Evolutionary conservation across 2,113 vertebrate genomes (phyloP).

Genomic region (Dicaeum eximium): DNA sequence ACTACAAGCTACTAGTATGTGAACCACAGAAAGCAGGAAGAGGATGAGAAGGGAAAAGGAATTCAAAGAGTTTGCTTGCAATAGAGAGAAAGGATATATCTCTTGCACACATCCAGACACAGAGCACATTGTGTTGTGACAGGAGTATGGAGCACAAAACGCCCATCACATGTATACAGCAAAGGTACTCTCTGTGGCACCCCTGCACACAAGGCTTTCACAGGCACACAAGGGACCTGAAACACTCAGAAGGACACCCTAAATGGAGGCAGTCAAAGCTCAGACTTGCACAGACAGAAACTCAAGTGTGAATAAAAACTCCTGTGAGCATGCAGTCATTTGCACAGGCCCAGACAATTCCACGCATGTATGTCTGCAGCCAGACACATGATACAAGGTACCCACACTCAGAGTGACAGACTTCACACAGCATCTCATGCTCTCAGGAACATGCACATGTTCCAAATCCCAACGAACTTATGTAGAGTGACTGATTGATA

Average conservation of each 20-base stretch:
- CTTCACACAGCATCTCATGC: too few relatives aligned
- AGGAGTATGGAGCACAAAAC: neutral
- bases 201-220: neutral
- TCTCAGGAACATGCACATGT: neutral
- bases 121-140: neutral
- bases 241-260: neutral
- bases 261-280: neutral
- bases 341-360: neutral
- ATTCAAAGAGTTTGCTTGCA: neutral
- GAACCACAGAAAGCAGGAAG: neutral
- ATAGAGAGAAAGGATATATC: neutral
- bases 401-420: neutral
- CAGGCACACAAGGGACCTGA: neutral
- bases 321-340: neutral
- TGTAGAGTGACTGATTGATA: neutral
- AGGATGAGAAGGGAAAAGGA: neutral
- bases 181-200: neutral
- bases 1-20: neutral
- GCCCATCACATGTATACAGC: accelerated
- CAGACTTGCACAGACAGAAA: neutral
- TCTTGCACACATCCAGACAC: neutral
- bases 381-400: accelerated
- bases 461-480: neutral
- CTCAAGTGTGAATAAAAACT: neutral
- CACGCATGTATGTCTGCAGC: neutral